Evolutionary conservation across 23 tunicate species (phyloP), one percentile per base, ranked within the genome.

Genomic region (Phallusia fumigata): DNA sequence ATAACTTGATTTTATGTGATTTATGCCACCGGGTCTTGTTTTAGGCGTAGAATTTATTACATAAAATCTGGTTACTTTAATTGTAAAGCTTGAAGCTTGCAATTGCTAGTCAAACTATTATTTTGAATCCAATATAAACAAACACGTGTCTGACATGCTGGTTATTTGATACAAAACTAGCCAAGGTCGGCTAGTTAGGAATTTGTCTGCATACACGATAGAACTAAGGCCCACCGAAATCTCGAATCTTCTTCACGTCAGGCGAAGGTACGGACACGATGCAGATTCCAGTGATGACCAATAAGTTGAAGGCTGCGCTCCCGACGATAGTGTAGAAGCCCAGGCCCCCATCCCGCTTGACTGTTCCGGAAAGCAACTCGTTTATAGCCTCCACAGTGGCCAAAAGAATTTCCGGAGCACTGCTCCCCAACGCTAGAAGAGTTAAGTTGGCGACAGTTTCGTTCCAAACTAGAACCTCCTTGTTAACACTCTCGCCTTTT

Each of bases 381-480:
- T 79, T 88, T 34, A 88, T 69, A 30, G 92, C 50, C 33, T 88
- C 92, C 34, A 83, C 86, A 6, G 81, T 85, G 16, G 92, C 76
- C 1, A 88, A 80, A 2, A 88, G 80, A 36, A 88, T 88, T 40
- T 88, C 92, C 0, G 92, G 92, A 30, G 92, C 92, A 33, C 87
- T 83, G 84, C 92, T 88, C 18, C 92, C 92, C 74, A 88, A 83
- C 2, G 92, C 92, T 6, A 88, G 84, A 45, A 88, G 87, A 33
- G 92, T 88, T 32, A 88, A 80, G 76, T 88, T 88, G 10, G 92
- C 92, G 11, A 88, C 92, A 33, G 92, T 88, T 50, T 88, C 92
- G 36, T 88, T 88, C 92, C 92, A 88, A 51, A 88, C 49, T 73
- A 88, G 65, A 30, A 88, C 92, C 50, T 88, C 84, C 28, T 64